phyloP scores from a whole-genome alignment of 2,797 vertebrate species.

The Rhynchotus rufescens region DNA sequence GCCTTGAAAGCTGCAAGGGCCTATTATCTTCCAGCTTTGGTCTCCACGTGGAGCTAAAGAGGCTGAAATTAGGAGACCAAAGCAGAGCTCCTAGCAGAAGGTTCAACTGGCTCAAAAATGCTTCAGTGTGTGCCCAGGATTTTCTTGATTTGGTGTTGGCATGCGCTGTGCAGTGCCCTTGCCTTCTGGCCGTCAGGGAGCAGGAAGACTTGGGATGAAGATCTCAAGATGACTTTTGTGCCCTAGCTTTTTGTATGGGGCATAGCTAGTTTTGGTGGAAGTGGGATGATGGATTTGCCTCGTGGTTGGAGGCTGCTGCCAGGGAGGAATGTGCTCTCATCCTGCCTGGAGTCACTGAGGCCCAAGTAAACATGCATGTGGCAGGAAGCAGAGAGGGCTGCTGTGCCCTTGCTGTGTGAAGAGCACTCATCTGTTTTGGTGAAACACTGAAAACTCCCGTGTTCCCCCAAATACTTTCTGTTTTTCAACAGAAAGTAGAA shows the following conservation, averaged over 20 bases:
- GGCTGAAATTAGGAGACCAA: background rate
- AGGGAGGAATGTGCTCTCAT: background rate
- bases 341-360: background rate
- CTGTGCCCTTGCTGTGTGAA: background rate
- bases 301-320: background rate
- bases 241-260: rapidly evolving
- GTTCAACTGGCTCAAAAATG: background rate
- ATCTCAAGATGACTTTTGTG: background rate
- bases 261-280: background rate
- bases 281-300: rapidly evolving
- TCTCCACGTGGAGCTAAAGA: background rate
- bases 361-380: background rate
- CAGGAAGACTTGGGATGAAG: background rate
- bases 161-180: background rate
- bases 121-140: background rate
- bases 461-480: background rate
- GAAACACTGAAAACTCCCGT: background rate
- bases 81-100: background rate
- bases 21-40: background rate
- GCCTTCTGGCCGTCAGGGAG: background rate
- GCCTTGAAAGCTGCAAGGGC: background rate
- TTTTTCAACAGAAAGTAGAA: background rate
- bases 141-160: rapidly evolving
- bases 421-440: background rate
- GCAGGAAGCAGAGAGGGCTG: background rate